These are phyloP conservation scores for Phylloscopus trochiloides DNA, from an alignment of 2,113 vertebrate genomes.

Conservation along the genomic window DNA sequence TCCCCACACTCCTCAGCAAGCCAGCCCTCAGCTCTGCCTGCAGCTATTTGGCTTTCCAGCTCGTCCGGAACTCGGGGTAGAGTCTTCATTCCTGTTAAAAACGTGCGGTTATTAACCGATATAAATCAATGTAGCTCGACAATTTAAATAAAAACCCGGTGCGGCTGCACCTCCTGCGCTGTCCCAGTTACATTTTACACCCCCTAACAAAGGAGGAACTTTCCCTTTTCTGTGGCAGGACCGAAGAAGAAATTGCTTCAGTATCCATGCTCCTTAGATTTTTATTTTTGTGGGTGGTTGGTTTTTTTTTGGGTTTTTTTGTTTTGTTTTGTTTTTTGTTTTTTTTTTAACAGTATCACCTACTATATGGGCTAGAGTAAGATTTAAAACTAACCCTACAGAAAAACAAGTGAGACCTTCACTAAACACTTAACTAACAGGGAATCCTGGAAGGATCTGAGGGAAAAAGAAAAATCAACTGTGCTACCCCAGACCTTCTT, in stretches of 20 bases:
- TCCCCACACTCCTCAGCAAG: background rate
- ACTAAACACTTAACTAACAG: background rate
- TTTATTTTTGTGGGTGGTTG: no score
- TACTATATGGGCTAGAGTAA: accelerated
- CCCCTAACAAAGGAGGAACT: background rate
- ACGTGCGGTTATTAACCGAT: accelerated
- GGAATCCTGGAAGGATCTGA: background rate
- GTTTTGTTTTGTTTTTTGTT: no score
- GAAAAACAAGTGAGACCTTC: background rate
- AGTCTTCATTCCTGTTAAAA: background rate
- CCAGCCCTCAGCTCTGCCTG: background rate
- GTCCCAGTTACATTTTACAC: background rate
- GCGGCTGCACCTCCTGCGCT: accelerated
- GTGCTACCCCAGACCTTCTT: background rate
- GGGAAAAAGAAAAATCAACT: background rate
- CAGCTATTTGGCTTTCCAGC: background rate
- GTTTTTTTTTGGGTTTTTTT: no score
- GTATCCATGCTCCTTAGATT: accelerated
- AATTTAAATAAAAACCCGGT: background rate
- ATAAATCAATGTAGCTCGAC: background rate
- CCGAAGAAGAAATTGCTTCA: background rate
- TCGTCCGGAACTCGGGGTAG: background rate
- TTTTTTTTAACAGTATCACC: accelerated
- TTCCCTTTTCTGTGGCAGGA: background rate
- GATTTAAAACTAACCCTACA: background rate